These are phyloP conservation scores for Sebastes kiyomatsui DNA, from an alignment of 2,797 vertebrate genomes.

Conservation along the genomic window DNA sequence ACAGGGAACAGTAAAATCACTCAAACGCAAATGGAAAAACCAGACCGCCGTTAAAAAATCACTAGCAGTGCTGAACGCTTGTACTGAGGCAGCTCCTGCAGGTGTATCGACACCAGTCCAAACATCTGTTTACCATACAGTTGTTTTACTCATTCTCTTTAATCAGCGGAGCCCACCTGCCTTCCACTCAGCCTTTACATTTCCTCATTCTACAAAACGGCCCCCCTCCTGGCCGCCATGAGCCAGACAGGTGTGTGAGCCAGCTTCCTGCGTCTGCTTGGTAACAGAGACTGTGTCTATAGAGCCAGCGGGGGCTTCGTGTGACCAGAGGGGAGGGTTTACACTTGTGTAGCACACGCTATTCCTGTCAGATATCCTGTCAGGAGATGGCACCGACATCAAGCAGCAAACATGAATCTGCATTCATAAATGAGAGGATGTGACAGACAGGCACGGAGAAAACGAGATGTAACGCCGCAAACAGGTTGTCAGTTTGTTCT, in stretches of 20 bases:
- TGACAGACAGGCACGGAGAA: not conserved
- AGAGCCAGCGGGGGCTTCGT: conserved; percentile 3
- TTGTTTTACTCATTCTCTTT: conserved; percentile 52
- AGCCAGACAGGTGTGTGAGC: conserved; percentile 56
- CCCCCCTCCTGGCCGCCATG: conserved; percentile 8
- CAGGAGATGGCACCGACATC: not conserved
- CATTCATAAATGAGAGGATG: not conserved
- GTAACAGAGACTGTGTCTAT: conserved; percentile 37
- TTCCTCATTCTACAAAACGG: conserved; percentile 11
- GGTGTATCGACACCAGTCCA: conserved; percentile 45
- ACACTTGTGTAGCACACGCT: not conserved
- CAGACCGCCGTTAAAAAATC: conserved; percentile 11
- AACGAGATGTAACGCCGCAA: not conserved
- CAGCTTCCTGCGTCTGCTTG: conserved; percentile 43
- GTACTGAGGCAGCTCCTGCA: conserved; percentile 22
- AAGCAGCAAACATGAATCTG: conserved; percentile 4
- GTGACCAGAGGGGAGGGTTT: conserved; percentile 26
- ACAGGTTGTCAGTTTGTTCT: not conserved
- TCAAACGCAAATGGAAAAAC: conserved; percentile 31
- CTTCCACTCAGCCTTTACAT: conserved; percentile 34
- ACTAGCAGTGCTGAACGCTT: not conserved
- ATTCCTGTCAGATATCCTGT: conserved; percentile 29
- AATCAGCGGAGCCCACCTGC: conserved; percentile 67
- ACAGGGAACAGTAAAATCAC: conserved; percentile 13
- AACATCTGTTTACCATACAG: conserved; percentile 40